phyloP scores from a whole-genome alignment of 2,797 vertebrate species.

The Adrianichthys oophorus region DNA sequence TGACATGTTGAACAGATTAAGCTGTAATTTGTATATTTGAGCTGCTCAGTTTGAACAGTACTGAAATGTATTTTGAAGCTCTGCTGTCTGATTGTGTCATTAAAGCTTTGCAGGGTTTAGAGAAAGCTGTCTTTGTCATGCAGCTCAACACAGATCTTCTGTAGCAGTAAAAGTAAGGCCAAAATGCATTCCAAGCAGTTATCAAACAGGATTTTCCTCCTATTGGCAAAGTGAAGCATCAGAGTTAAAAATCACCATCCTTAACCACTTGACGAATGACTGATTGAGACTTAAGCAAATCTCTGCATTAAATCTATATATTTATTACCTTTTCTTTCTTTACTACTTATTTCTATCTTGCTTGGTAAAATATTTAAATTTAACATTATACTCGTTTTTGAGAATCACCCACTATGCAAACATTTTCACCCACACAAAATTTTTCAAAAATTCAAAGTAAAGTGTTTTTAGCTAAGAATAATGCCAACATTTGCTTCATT shows the following conservation, averaged over 20 bases:
- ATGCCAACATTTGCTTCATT: too few relatives aligned
- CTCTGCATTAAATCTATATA: too few relatives aligned
- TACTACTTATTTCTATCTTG: not conserved
- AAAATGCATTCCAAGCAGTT: constrained; percentile 38
- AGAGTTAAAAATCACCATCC: constrained; percentile 50
- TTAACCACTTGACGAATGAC: constrained; percentile 30
- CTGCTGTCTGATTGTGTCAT: constrained; percentile 39
- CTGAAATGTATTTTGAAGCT: constrained; percentile 35
- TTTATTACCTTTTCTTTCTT: not conserved
- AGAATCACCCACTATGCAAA: too few relatives aligned
- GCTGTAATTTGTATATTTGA: constrained; percentile 49
- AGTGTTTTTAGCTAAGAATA: too few relatives aligned
- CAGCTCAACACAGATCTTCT: constrained; percentile 21
- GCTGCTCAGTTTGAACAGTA: constrained; percentile 32
- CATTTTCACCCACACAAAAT: not conserved
- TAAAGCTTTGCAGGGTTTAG: constrained; percentile 27
- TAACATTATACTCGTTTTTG: not conserved
- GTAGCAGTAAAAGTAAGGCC: constrained; percentile 10
- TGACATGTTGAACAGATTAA: constrained; percentile 54
- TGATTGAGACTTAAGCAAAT: not conserved
- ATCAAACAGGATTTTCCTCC: constrained; percentile 33
- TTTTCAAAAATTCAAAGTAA: too few relatives aligned
- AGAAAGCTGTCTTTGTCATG: constrained; percentile 46
- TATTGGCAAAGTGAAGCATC: constrained; percentile 35
- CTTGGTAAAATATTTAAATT: not conserved